Percentiles rank a stretch among this genome's conserved stretches.
These are phyloP conservation scores for Bubo bubo DNA, from an alignment of 2,113 vertebrate species.

Conservation along the genomic window DNA sequence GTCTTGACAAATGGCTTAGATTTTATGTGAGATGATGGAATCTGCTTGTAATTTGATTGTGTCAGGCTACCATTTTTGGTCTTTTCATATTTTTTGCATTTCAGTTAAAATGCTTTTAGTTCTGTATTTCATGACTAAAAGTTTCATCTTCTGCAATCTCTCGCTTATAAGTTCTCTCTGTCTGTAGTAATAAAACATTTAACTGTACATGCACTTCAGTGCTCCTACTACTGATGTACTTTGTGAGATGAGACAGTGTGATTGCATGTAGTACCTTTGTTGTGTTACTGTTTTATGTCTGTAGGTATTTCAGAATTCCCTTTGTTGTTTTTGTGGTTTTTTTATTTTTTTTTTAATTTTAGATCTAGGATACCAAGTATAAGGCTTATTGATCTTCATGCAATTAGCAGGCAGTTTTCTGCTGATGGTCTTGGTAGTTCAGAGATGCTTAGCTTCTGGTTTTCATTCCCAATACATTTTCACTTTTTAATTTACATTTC, in stretches of 20 bases:
- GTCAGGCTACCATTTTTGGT: background rate
- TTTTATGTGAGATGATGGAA: background rate
- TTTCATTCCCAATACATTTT: background rate
- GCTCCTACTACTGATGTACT: background rate
- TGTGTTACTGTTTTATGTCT: background rate
- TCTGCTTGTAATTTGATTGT: background rate
- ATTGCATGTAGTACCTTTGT: background rate
- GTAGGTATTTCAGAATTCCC: background rate
- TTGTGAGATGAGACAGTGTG: background rate
- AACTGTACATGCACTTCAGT: background rate
- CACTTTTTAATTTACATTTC: background rate
- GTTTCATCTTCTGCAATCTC: background rate
- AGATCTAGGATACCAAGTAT: background rate
- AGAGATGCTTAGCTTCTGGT: background rate
- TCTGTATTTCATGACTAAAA: background rate
- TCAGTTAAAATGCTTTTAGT: background rate
- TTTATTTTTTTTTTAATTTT: background rate
- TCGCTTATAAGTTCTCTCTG: accelerated
- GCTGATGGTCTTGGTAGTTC: background rate
- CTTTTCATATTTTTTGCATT: background rate
- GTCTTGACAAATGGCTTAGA: background rate
- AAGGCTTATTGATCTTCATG: background rate
- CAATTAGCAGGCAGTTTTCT: background rate
- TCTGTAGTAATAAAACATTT: background rate
- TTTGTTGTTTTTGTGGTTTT: background rate